Base-by-base conservation (phyloP, 2,797 vertebrate species). In the Epinephelus coioides region DNA sequence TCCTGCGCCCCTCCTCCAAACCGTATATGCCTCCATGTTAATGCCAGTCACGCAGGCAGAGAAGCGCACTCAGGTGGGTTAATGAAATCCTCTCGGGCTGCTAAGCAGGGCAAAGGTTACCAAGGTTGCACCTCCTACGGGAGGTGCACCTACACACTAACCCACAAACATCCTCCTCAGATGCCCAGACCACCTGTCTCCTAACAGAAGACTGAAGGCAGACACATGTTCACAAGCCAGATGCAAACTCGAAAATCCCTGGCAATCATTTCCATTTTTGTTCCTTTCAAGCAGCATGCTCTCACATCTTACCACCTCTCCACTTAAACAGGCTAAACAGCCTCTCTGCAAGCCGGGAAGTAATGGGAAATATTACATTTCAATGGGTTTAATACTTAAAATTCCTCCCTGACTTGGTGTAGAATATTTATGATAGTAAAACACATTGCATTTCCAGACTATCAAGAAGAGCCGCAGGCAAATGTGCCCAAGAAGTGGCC, bases 381-480 rank as follows among this genome's bases (percentile, higher is more conserved):
- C 82, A 89, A 66, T 59, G 63, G 72, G 44, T 82, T 90, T 88
- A 83, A 88, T 86, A 84, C 72, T 73, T 86, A n/a, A 65, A 82
- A 83, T 76, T 84, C 66, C 64, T 77, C 57, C 63, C 54, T 55
- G 73, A 74, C 78, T 84, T 69, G 46, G 59, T 55, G 46, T 71
- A 55, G 79, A 87, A 89, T 91, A 89, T 90, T 89, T 88, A 83
- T 86, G 74, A 83, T 49, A 23, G 81, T 70, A 82, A 91, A 88
- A 91, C 25, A 59, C 73, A 62, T 80, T 69, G 56, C 53, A 72
- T 88, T 84, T 87, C 46, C 71, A 76, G 59, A 66, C 64, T 50
- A 57, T 81, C 72, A 75, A 79, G 69, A 85, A 53, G 76, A 86
- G 83, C 78, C 40, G 25, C 67, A 49, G 84, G 89, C 84, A 46